Percentiles rank a stretch among this genome's conserved stretches.
These are phyloP conservation scores for Spilogale gracilis DNA, from an alignment of 2,113 vertebrate genomes.

Conservation along the genomic window DNA sequence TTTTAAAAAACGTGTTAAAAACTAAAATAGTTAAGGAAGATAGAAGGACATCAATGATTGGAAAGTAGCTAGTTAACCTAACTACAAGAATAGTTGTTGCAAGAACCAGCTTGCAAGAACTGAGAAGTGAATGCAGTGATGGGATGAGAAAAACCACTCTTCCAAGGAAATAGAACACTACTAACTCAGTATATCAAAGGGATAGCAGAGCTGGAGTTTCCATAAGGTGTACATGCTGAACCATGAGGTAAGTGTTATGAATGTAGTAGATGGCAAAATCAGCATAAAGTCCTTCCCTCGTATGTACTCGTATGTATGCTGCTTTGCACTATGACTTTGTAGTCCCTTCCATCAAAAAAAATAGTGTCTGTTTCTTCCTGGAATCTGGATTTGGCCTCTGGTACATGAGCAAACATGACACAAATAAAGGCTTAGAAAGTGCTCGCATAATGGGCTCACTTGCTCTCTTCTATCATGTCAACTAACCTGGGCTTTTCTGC, in stretches of 20 bases:
- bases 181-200: not conserved
- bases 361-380: not conserved
- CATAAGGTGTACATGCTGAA: not conserved
- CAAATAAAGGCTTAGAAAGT: not conserved
- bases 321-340: not conserved
- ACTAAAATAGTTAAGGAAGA: not conserved
- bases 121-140: not conserved
- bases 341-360: not conserved
- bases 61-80: not conserved
- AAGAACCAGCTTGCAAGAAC: not conserved
- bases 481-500: not conserved
- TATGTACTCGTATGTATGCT: fast-evolving
- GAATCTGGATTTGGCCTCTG: not conserved
- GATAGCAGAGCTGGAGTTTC: not conserved
- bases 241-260: fast-evolving
- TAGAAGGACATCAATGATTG: not conserved
- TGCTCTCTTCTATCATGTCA: not conserved
- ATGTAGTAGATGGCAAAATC: not conserved
- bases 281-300: not conserved
- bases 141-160: not conserved
- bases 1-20: not conserved
- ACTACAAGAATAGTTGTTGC: not conserved
- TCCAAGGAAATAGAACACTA: not conserved
- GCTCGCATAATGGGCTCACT: not conserved
- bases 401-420: not conserved